A percentile compares a stretch with the other conserved stretches of the same genome.
Evolutionary conservation across 2,888 invertebrate species (phyloP).

Genomic region (Oxytorus armatus): DNA sequence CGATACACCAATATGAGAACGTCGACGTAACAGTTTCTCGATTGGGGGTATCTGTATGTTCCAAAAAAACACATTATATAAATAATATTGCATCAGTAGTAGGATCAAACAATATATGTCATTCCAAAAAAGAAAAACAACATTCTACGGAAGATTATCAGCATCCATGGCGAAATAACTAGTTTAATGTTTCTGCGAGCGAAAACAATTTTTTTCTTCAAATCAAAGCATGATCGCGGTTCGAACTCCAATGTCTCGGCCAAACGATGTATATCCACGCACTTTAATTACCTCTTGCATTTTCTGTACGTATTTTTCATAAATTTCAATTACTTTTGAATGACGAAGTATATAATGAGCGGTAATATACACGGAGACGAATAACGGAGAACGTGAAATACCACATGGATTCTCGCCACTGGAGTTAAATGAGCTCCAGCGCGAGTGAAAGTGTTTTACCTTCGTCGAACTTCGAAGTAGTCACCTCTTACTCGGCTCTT

Average conservation of each 20-base stretch:
- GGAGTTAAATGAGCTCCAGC: conserved; percentile 13
- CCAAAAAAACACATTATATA: neutral
- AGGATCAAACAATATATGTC: neutral
- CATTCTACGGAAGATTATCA: neutral
- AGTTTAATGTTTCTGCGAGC: neutral
- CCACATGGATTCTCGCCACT: conserved; percentile 14
- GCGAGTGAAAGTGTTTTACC: conserved; percentile 71
- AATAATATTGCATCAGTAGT: neutral
- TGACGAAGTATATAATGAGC: neutral
- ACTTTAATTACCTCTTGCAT: neutral
- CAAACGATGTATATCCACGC: neutral
- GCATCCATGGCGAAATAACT: neutral
- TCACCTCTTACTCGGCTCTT: conserved; percentile 44
- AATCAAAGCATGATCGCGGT: too few relatives aligned
- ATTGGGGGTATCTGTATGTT: neutral
- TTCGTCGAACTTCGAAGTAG: conserved; percentile 59
- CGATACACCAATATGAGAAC: neutral
- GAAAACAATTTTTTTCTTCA: too few relatives aligned
- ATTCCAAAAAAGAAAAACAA: neutral
- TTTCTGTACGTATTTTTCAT: neutral
- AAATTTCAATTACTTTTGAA: neutral
- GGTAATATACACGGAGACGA: neutral
- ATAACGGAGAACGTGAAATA: conserved; percentile 13
- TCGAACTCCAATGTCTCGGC: neutral
- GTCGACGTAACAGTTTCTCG: neutral